Evolutionary conservation across 1,140 invertebrate genomes (phyloP), one percentile per base, ranked within the genome.

Genomic region (Brachionus calyciflorus): DNA sequence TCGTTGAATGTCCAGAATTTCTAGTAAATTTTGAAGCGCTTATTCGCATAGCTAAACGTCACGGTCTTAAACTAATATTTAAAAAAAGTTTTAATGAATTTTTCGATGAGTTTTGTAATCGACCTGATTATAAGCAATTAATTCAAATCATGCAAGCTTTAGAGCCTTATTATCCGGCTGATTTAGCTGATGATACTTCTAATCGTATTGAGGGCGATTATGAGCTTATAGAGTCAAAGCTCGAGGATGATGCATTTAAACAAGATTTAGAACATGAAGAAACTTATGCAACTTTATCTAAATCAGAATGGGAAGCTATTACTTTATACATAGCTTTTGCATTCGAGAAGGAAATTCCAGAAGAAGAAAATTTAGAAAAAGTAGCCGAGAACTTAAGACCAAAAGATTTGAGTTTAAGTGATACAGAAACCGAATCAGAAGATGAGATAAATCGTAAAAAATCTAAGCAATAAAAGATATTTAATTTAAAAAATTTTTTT

Each of bases 1-100:
- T 96, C 14, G 96, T 99, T 0, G 90, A 99, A 83, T 99, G 96
- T 87, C 96, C 96, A 26, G 96, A 99, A 84, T 99, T 98, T 87
- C 86, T 99, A 30, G 94, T 98, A 14, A 90, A 98, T 85, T 92
- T 98, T 84, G 91, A 93, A 26, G 87, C 90, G 4, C 87, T 99
- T 73, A 86, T 90, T 79, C 89, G 88, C 83, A 85, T 98, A 79
- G 93, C 92, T 41, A 85, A 88, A 63, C 91, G 93, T 79, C 90
- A 89, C 87, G 91, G 90, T 3, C 86, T 98, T 77, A 89, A 94
- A 82, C 86, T 94, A 78, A 83, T 92, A 1, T 88, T 87, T 60
- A 89, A 88, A 79, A 88, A 88, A 78, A 87, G 88, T 53, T 97
- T 98, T 87, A 89, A 89, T 51, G 89, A 93, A 37, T 95, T 90